Conservation (phyloP, 2,797 vertebrate genomes). For the Babyrousa celebensis region DNA sequence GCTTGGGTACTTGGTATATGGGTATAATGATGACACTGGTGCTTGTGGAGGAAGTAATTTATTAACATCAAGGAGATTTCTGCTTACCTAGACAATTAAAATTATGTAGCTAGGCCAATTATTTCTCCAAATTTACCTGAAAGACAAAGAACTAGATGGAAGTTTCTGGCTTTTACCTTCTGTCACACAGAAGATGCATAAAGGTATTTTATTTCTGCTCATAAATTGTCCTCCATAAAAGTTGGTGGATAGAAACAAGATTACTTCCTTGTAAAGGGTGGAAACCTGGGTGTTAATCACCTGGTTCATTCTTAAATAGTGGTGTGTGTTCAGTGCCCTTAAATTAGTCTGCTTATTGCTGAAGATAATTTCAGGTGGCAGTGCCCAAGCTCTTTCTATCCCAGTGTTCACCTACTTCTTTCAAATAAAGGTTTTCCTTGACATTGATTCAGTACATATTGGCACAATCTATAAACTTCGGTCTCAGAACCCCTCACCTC, state of each 20-base stretch:
- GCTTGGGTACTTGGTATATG: neutral
- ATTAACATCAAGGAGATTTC: conserved; percentile 17
- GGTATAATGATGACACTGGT: neutral
- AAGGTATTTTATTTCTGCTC: neutral
- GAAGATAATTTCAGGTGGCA: neutral
- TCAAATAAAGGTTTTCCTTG: neutral
- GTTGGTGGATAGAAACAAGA: neutral
- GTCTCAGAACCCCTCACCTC: neutral
- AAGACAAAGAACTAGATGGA: neutral
- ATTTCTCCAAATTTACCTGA: conserved; percentile 26
- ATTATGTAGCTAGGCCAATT: conserved; percentile 14
- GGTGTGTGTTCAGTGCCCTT: neutral
- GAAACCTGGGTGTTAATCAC: neutral
- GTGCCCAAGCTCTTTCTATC: neutral
- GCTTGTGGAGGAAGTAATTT: neutral
- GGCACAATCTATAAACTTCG: neutral
- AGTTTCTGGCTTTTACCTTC: neutral
- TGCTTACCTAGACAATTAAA: neutral
- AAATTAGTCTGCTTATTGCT: neutral
- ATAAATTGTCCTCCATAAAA: neutral
- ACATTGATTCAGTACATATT: neutral
- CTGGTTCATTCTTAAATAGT: neutral
- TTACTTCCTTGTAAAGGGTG: neutral
- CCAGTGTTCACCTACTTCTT: neutral
- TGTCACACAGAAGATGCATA: neutral